Base-by-base conservation (phyloP, 2,113 vertebrate species). In the Rhabdornis inornatus region DNA sequence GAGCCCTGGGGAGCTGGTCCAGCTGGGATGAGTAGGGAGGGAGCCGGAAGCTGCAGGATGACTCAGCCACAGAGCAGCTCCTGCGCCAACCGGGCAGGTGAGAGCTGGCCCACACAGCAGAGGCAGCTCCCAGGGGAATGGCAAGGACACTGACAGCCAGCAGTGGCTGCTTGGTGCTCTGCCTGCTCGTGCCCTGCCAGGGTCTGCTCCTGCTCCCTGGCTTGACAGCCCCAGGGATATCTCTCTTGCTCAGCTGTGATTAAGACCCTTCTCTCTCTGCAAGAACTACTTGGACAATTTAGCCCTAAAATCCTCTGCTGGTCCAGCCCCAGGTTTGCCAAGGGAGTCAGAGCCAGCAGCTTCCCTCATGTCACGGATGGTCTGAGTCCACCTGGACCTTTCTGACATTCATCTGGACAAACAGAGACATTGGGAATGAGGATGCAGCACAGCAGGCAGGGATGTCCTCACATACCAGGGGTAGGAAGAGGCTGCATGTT, bases 91-190 rank as follows among this genome's bases (percentile, higher is more conserved):
- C 0, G 0, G 65, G 19, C 0, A 7, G 69, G n/a, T 11, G 31
- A 70, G 77, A 91, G 78, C 40, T 65, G 78, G 60, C 79, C 83
- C 86, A 87, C 1, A 1, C 33, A 61, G 89, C 63, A 12, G 52
- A 30, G 56, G 71, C 80, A 55, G 81, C 65, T 90, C 79, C 77
- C 72, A 1, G 5, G 59, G 60, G 47, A 53, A 39, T 5, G 3
- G 60, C 55, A 66, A 66, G 79, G 56, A 57, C 65, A 75, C 63
- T 8, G 37, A 45, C 52, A 75, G 69, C 78, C 0, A 0, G 31
- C 35, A 60, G 44, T 0, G 8, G n/a, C 59, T 69, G 45, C 63
- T 64, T 0, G 0, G 47, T 33, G 31, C 52, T 1, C 1, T 69
- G 37, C 28, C 76, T 55, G 35, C 69, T 78, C 69, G 19, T 40